Base-by-base conservation (phyloP, 2,797 vertebrate genomes). In the Neopelma chrysocephalum region DNA sequence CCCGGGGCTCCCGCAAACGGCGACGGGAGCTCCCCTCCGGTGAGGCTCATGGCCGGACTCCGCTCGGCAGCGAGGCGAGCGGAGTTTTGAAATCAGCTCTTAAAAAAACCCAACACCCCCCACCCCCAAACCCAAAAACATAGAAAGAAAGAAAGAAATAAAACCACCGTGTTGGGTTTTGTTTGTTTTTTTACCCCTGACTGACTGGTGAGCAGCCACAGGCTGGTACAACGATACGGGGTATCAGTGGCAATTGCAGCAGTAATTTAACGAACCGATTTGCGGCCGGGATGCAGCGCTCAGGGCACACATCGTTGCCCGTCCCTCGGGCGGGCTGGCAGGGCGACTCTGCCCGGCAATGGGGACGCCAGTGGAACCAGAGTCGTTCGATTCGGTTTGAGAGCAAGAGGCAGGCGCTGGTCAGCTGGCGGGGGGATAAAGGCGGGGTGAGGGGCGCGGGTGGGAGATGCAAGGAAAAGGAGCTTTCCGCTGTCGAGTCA, bases 331-430 rank as follows among this genome's bases (percentile, higher is more conserved):
- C 6, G 27, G 45, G 38, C 21, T 12, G 65, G 9, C 3, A 15
- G 58, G 23, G 4, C 9, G 23, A n/a, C 34, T 88, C 32, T 73
- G 53, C 45, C 77, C n/a, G 57, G 61, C 19, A 2, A 10, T 51
- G 65, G 40, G 85, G 82, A 19, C 9, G 11, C 38, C 21, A 53
- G 16, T 3, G 89, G 47, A 70, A 82, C 32, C 10, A 23, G 36
- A 82, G 60, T 94, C 93, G 87, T 93, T 95, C 36, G 72, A 68
- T 92, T 26, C 71, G 23, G 7, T 77, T 82, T 65, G 53, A 76
- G 48, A 90, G 21, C 38, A 21, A 38, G 12, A 76, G 45, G 19
- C 56, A 40, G 32, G 43, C 5, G 3, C 42, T n/a, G 19, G 15
- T 32, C 65, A n/a, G 11, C 38, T 21, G 70, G 6, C 13, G 9